Conservation (phyloP, 2,113 vertebrate genomes). For the Capreolus pygargus region DNA sequence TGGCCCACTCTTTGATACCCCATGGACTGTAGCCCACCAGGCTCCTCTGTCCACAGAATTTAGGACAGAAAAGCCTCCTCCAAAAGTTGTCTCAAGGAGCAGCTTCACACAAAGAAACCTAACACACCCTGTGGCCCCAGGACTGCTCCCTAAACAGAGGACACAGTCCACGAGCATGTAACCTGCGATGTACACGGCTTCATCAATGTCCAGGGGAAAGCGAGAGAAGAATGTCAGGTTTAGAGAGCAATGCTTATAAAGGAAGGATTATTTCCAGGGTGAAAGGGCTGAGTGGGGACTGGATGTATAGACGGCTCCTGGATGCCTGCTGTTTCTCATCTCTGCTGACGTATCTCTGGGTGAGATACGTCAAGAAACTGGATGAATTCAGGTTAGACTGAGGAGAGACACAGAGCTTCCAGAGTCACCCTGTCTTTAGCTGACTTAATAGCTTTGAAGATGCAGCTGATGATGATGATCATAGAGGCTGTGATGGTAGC, state of each 20-base stretch:
- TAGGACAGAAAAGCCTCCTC: not conserved
- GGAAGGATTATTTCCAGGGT: not conserved
- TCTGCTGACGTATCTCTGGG: not conserved
- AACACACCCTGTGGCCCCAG: not conserved
- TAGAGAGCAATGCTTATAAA: not conserved
- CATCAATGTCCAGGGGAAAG: not conserved
- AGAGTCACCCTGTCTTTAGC: not conserved
- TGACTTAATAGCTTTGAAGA: not conserved
- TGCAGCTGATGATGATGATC: not conserved
- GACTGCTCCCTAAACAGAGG: not conserved
- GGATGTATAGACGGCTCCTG: accelerated
- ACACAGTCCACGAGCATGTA: accelerated
- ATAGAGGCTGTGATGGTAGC: not conserved
- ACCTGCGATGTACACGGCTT: accelerated
- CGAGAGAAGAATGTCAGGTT: not conserved
- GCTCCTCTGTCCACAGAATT: not conserved
- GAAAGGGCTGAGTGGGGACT: not conserved
- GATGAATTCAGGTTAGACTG: not conserved
- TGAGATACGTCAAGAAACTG: not conserved
- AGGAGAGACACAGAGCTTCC: not conserved
- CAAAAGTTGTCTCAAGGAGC: not conserved
- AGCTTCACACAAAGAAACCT: not conserved
- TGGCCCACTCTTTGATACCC: not conserved
- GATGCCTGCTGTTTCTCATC: not conserved
- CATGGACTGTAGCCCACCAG: accelerated